Percentiles rank a stretch among this genome's conserved stretches.
phyloP scores from a whole-genome alignment of 1,140 invertebrate species.

The Apis cerana region DNA sequence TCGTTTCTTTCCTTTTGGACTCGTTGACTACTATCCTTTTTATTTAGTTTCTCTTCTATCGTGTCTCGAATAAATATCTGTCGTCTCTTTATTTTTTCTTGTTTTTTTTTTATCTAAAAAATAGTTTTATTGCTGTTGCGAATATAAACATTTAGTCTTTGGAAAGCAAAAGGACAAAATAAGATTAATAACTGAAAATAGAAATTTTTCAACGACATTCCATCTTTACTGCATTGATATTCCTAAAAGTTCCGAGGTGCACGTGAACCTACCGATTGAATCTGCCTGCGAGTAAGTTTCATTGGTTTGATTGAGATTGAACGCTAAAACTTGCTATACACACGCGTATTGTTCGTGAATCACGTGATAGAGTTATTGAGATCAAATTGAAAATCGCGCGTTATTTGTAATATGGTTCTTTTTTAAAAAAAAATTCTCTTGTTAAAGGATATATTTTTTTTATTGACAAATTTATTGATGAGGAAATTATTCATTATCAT shows the following conservation, averaged over 20 bases:
- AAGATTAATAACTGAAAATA: background rate
- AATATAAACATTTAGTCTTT: background rate
- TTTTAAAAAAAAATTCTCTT: background rate
- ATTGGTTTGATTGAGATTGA: slow-evolving; percentile 8
- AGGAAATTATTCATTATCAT: background rate
- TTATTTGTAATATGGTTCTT: background rate
- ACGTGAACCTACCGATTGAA: slow-evolving; percentile 24
- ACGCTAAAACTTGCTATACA: background rate
- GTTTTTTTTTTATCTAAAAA: background rate
- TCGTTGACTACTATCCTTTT: background rate
- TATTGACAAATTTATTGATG: background rate
- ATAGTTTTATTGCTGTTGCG: background rate
- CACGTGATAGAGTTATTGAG: slow-evolving; percentile 16
- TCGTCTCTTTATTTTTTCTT: background rate
- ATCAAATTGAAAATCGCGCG: background rate
- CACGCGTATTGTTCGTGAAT: slow-evolving; percentile 14
- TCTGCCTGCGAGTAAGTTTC: slow-evolving; percentile 32
- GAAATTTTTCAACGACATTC: background rate
- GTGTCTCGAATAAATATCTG: too few relatives aligned
- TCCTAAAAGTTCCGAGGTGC: background rate
- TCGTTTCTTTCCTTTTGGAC: slow-evolving; percentile 40
- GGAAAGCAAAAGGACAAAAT: background rate
- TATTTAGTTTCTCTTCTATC: background rate
- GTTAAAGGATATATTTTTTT: background rate
- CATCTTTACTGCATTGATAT: background rate